A percentile compares a stretch with the other conserved stretches of the same genome.
These are phyloP conservation scores for Ypsolopha sequella DNA, from an alignment of 2,888 invertebrate genomes.

Conservation along the genomic window DNA sequence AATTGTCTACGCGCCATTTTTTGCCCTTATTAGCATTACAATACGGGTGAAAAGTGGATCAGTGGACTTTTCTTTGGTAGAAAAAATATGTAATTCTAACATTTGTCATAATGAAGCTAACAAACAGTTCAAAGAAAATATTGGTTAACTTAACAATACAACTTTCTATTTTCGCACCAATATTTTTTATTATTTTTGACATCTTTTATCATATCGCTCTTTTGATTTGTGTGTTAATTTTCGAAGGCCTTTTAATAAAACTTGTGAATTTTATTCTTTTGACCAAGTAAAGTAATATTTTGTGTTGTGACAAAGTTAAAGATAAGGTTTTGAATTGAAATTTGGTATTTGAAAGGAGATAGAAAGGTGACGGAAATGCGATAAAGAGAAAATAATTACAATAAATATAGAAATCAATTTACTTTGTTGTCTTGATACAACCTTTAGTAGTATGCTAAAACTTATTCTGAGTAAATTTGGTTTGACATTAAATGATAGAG, in stretches of 20 bases:
- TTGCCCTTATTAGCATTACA: too few relatives aligned
- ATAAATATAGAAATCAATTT: too few relatives aligned
- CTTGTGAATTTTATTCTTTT: not conserved
- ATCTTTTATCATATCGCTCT: not conserved
- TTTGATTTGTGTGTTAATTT: not conserved
- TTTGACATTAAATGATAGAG: too few relatives aligned
- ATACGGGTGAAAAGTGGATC: too few relatives aligned
- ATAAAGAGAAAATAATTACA: too few relatives aligned
- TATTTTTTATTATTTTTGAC: slow-evolving; percentile 12
- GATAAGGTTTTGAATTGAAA: not conserved
- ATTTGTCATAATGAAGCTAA: too few relatives aligned
- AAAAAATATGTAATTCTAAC: too few relatives aligned
- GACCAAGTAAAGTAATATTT: not conserved
- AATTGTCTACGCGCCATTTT: too few relatives aligned
- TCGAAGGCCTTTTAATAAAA: not conserved
- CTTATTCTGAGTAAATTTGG: too few relatives aligned
- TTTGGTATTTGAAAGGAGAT: not conserved
- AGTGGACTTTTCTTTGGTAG: too few relatives aligned
- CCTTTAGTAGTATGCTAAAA: too few relatives aligned
- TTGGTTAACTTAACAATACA: not conserved
- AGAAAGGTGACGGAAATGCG: not conserved
- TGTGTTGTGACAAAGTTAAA: not conserved
- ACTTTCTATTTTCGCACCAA: slow-evolving; percentile 54
- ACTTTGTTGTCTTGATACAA: too few relatives aligned
- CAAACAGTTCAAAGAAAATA: not conserved